These are phyloP conservation scores for Trogon surrucura DNA, from an alignment of 2,113 vertebrate species.

Conservation along the genomic window DNA sequence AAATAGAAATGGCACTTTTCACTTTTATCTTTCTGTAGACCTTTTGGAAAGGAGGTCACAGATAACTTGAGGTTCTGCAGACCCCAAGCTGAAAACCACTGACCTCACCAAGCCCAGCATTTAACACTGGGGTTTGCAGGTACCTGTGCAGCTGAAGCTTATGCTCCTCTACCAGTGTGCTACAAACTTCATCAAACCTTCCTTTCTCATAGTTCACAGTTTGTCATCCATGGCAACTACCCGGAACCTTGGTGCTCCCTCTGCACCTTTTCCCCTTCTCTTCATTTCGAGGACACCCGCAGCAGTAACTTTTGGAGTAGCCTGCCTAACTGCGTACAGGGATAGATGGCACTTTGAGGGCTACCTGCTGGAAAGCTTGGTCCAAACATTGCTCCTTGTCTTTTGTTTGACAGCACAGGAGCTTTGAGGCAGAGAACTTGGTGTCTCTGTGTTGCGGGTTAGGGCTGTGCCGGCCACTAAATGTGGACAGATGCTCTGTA, in stretches of 20 bases:
- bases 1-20: not conserved
- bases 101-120: rapidly evolving
- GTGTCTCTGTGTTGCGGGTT: not conserved
- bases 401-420: not conserved
- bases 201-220: not conserved
- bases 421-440: not conserved
- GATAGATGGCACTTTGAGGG: not conserved
- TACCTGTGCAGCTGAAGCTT: not conserved
- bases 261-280: not conserved
- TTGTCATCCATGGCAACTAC: not conserved
- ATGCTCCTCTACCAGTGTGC: not conserved
- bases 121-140: not conserved
- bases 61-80: not conserved
- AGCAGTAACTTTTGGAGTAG: not conserved
- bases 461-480: too few relatives aligned
- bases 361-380: not conserved
- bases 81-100: not conserved
- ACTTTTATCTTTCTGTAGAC: not conserved
- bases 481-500: too few relatives aligned
- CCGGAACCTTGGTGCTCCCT: not conserved
- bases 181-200: not conserved
- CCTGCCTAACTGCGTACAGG: rapidly evolving
- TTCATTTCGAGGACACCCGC: not conserved
- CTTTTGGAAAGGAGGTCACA: not conserved
- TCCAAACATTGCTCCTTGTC: not conserved